Conservation (phyloP, 2,888 invertebrate species). For the Agrochola lychnidis region DNA sequence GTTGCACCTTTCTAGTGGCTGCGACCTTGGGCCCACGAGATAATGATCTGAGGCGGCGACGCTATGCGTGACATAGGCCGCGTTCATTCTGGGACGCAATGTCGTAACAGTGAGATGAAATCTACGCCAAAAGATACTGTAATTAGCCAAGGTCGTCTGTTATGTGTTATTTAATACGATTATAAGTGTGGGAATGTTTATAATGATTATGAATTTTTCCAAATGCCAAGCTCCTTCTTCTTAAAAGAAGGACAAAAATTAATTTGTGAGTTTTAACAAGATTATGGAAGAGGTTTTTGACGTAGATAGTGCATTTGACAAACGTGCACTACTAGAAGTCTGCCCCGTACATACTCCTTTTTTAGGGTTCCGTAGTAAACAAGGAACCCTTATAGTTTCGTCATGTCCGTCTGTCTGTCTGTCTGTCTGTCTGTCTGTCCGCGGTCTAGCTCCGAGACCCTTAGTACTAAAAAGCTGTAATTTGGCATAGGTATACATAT, state of each 20-base stretch:
- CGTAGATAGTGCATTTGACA: background rate
- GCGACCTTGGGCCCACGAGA: constrained; percentile 72
- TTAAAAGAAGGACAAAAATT: background rate
- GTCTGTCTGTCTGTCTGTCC: too few species aligned
- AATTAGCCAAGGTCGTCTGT: constrained; percentile 50
- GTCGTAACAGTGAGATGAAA: constrained; percentile 51
- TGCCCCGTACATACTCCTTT: too few species aligned
- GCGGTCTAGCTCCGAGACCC: too few species aligned
- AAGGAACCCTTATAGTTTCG: too few species aligned
- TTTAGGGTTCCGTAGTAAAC: too few species aligned
- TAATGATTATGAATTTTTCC: background rate
- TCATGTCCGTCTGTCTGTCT: too few species aligned
- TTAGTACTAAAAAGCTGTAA: too few species aligned
- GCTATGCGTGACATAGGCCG: constrained; percentile 63
- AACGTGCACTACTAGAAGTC: too few species aligned
- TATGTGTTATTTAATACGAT: constrained; percentile 47
- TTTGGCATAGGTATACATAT: too few species aligned
- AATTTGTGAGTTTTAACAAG: background rate
- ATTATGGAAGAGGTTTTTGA: background rate
- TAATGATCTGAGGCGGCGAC: constrained; percentile 67
- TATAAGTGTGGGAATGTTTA: constrained; percentile 38
- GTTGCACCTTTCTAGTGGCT: constrained; percentile 56
- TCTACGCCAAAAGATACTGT: constrained; percentile 38
- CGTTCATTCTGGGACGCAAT: constrained; percentile 51
- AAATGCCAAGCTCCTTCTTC: background rate